Base-by-base conservation (phyloP, 2,797 vertebrate species). In the Pangasius djambal region DNA sequence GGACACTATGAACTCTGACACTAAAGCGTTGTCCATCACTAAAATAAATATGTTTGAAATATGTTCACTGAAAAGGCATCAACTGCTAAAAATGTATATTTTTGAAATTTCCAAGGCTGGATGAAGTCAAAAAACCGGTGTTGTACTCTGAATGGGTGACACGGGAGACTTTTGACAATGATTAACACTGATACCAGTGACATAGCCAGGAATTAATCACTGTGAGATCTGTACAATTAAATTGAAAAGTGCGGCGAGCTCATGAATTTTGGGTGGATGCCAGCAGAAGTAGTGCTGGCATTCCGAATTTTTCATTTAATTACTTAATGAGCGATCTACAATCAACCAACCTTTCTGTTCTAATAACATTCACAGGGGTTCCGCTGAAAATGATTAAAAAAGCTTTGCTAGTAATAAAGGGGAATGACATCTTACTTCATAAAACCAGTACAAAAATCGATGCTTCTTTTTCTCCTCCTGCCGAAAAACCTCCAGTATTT, bases 181-280 rank as follows among this genome's bases (percentile, higher is more conserved):
- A 77, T 77, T 77, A 72, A 72, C 70, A 50, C 74, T 48, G 72
- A 28, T 75, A 15, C 44, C 72, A 50, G 40, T n/a, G n/a, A 55
- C 75, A 31, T 2, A 52, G 48, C 15, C 28, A 52, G 48, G 75
- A 78, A 52, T 55, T 3, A 78, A 78, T 78, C 50, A 55, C 74
- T 77, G 74, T 50, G 50, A 78, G 75, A 78, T 55, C 50, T 31
- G 48, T 52, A 78, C 48, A 78, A 55, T 78, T 78, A 31, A 78
- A 78, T 18, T 16, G 48, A n/a, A 55, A 48, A 75, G 40, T 48
- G 72, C 18, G 2, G 72, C 22, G 16, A 57, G 25, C 72, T 75
- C 44, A 1, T 77, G 44, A 4, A 10, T 48, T 77, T 77, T 77
- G 25, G 74, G 40, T 28, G 44, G 44, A 75, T 28, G 12, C 22